phyloP scores from a whole-genome alignment of 2,113 vertebrate species.

The Peromyscus californicus region DNA sequence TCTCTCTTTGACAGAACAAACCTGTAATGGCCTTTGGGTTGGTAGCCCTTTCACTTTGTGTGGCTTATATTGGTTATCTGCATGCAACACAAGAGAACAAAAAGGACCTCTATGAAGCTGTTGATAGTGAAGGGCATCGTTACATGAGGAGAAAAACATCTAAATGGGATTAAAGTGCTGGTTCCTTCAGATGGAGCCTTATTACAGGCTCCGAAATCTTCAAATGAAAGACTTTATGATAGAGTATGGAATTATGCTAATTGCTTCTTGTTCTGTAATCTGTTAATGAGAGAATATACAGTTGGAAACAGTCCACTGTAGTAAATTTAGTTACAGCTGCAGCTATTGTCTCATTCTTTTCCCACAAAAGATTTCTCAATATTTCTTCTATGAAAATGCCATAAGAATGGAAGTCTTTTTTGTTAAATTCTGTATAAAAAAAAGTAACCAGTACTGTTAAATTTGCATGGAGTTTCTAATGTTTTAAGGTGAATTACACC shows the following conservation, averaged over 20 bases:
- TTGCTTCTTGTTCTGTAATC: conserved; percentile 23
- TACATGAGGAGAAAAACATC: conserved; percentile 93
- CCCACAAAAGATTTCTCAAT: background rate
- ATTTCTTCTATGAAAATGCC: conserved; percentile 49
- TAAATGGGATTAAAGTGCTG: conserved; percentile 93
- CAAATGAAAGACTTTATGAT: background rate
- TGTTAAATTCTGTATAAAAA: conserved; percentile 61
- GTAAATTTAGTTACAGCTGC: background rate
- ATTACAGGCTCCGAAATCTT: conserved; percentile 1
- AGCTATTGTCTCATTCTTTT: background rate
- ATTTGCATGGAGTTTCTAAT: conserved; percentile 53
- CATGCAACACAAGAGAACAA: conserved; percentile 93
- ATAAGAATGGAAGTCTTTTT: conserved; percentile 46
- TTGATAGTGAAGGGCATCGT: conserved; percentile 93
- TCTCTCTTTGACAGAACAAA: conserved; percentile 92
- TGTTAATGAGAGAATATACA: background rate
- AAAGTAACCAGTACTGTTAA: background rate
- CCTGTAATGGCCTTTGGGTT: conserved; percentile 96
- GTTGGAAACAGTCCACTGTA: background rate
- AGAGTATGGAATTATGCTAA: background rate
- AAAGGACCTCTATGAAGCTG: conserved; percentile 94
- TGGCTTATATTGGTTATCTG: conserved; percentile 96
- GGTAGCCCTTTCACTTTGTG: conserved; percentile 91
- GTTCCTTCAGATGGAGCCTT: background rate
- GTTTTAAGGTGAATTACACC: conserved; percentile 1